phyloP scores from a whole-genome alignment of 53 echinoderm and acorn worm genomes.

The Patiria pectinifera region DNA sequence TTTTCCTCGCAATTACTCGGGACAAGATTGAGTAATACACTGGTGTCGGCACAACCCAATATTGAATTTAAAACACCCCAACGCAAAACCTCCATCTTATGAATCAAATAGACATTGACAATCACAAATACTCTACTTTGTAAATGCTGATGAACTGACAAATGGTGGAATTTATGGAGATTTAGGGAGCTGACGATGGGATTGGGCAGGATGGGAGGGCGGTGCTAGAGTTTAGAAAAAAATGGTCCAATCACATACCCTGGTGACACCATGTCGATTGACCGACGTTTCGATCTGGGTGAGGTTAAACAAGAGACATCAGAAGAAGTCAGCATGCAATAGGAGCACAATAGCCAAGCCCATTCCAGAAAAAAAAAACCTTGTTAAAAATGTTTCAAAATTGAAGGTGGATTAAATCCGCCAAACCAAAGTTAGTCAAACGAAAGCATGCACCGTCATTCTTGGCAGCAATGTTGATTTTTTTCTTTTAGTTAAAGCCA shows the following conservation, averaged over 20 bases:
- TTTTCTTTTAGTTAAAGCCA: no score
- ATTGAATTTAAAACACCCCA: no score
- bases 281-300: conserved; percentile 66
- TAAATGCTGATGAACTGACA: neutral
- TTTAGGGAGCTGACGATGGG: no score
- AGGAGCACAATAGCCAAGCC: neutral
- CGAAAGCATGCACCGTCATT: neutral
- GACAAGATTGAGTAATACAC: no score
- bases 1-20: no score
- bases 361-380: neutral
- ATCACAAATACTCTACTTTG: no score
- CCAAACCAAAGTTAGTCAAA: neutral
- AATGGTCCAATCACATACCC: conserved; percentile 62
- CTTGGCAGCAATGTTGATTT: no score
- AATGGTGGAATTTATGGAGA: neutral
- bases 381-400: neutral
- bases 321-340: neutral
- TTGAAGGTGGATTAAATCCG: neutral
- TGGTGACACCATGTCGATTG: conserved; percentile 75
- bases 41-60: no score
- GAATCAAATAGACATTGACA: no score
- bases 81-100: no score
- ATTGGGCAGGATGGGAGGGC: neutral
- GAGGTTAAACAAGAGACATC: conserved; percentile 40
- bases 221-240: neutral